Evolutionary conservation across 2,797 vertebrate species (phyloP), one percentile per base, ranked within the genome.

Genomic region (Pangasius mekongensis): DNA sequence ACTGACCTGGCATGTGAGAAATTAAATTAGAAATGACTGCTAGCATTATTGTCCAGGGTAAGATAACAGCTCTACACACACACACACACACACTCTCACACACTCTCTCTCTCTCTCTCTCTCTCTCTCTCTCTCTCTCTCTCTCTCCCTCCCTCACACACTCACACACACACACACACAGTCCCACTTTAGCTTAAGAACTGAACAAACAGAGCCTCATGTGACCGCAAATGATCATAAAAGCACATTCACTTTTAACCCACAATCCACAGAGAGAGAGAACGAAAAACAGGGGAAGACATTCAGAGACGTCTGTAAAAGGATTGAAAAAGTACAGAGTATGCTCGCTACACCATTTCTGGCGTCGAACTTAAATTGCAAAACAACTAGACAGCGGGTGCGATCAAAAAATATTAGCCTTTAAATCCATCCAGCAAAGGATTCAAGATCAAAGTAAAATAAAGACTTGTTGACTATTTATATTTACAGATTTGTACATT

Each of bases 181-280:
- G 74, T 6, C 80, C 9, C 76, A 80, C 66, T 67, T 33, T 5
- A 83, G 81, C 88, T 76, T 78, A 88, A 60, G 84, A 84, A 85
- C 86, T 89, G 90, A 84, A 90, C 89, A 89, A 92, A 92, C 87
- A 91, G 87, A 88, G 62, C 76, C 87, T 89, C 91, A 91, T 90
- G 91, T 92, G 89, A 91, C 86, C 47, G 77, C 89, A 86, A 86
- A 82, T 89, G 71, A 87, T 85, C 87, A 89, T 90, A 87, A 90
- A 85, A 90, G 86, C 89, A 88, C 85, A 58, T 83, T 91, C 87
- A 83, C 87, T 90, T 88, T 89, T 58, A 84, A 81, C 64, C 76
- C 78, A 86, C 77, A 76, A 47, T 33, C 67, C 86, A 87, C 80
- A 73, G 30, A 77, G 49, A 89, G 52, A 56, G 5, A 85, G n/a